phyloP scores from a whole-genome alignment of 2,888 invertebrate genomes.

The Orthonevra nobilis region DNA sequence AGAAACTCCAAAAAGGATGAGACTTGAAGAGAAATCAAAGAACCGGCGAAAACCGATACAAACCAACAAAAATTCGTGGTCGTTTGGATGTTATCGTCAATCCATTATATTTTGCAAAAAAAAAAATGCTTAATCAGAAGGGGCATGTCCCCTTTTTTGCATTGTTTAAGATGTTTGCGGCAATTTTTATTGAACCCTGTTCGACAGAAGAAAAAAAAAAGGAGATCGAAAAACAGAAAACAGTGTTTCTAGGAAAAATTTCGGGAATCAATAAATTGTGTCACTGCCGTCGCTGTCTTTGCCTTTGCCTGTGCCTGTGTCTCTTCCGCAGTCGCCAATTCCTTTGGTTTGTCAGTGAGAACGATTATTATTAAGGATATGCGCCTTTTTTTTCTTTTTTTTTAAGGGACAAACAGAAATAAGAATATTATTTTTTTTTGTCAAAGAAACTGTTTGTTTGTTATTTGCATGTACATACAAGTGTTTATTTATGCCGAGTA shows the following conservation, averaged over 20 bases:
- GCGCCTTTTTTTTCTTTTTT: neutral
- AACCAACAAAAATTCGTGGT: slow-evolving; percentile 54
- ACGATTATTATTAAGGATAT: slow-evolving; percentile 33
- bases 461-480: too few species aligned
- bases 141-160: slow-evolving; percentile 60
- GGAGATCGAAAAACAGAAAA: neutral
- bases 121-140: slow-evolving; percentile 64
- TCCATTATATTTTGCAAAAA: slow-evolving; percentile 58
- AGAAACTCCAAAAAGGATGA: slow-evolving; percentile 38
- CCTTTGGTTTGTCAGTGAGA: too few species aligned
- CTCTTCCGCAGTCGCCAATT: too few species aligned
- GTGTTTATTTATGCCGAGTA: too few species aligned
- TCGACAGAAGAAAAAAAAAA: slow-evolving; percentile 14
- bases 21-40: slow-evolving; percentile 5
- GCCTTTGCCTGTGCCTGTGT: too few species aligned
- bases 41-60: slow-evolving; percentile 27
- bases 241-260: slow-evolving; percentile 65
- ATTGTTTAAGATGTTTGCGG: slow-evolving; percentile 64
- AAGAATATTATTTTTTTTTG: too few species aligned
- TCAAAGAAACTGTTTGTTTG: too few species aligned
- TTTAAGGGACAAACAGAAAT: too few species aligned
- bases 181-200: slow-evolving; percentile 62
- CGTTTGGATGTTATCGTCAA: slow-evolving; percentile 65
- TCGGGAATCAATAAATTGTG: slow-evolving; percentile 66
- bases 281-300: slow-evolving; percentile 29